Evolutionary conservation across 2,888 invertebrate species (phyloP), one percentile per base, ranked within the genome.

Genomic region (Chaetoderma sp.): DNA sequence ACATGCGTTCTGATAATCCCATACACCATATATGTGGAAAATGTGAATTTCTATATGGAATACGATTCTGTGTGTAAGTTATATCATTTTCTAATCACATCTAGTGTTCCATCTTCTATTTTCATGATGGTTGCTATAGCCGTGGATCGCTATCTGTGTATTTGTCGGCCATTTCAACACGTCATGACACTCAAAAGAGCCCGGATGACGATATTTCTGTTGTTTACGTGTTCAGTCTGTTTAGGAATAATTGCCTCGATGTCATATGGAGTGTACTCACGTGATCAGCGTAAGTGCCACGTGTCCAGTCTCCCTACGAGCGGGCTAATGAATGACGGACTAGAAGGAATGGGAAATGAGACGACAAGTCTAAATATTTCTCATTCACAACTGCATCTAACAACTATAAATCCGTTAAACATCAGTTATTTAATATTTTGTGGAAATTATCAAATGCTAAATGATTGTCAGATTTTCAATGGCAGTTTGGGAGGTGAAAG

Each of bases 111-210:
- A 4, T 58, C 23, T 45, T 58, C 58, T 10, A 36, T 36, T 18
- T 58, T 58, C 30, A 45, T 58, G 44, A 58, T 58, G 45, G 23
- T 25, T 2, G 58, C 45, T 18, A 58, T 58, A 16, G 58, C 58
- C 18, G 58, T 58, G 3, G 58, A 58, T n/a, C 42, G 58, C 10
- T 58, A 58, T 23, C 23, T 58, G 32, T 44, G 58, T 21, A 58
- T 58, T 25, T 58, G 58, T 32, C 58, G 36, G 42, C 58, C 58
- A 27, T 45, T 58, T 30, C 18, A n/a, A 23, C 58, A 42, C 18
- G 16, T 58, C 3, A 44, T 58, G 44, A 58, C 23, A n/a, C 23
- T 42, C 13, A 10, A 6, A 16, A 1, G 58, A 28, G 58, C 58
- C 27, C 42, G 45, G n/a, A 28, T 58, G 18, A 32, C 45, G 13